Conservation (phyloP, 2,888 invertebrate genomes). For the Phortica okadai region DNA sequence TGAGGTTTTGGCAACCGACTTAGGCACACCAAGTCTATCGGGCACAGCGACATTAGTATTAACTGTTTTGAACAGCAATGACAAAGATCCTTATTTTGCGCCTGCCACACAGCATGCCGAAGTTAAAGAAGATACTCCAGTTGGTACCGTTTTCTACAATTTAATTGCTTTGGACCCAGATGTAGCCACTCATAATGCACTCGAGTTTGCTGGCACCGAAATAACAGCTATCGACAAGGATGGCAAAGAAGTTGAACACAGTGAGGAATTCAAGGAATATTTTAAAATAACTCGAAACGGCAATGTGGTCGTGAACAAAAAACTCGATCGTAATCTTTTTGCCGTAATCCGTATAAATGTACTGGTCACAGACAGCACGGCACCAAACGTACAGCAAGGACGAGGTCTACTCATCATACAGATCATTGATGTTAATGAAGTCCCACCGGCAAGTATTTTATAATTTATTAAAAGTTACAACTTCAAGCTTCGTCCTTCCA, state of each 20-base stretch:
- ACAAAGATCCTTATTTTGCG: slow-evolving; percentile 79
- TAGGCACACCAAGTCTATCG: slow-evolving; percentile 87
- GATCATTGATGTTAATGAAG: slow-evolving; percentile 84
- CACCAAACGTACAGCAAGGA: slow-evolving; percentile 87
- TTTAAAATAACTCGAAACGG: slow-evolving; percentile 81
- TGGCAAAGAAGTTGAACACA: slow-evolving; percentile 82
- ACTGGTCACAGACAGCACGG: slow-evolving; percentile 87
- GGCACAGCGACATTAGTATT: slow-evolving; percentile 89
- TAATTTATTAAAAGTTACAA: not conserved
- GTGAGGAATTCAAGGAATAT: slow-evolving; percentile 79
- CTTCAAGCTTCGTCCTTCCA: slow-evolving; percentile 9
- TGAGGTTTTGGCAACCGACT: slow-evolving; percentile 88
- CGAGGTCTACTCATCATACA: slow-evolving; percentile 81
- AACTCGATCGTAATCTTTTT: slow-evolving; percentile 74
- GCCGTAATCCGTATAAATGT: slow-evolving; percentile 85
- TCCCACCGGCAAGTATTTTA: slow-evolving; percentile 78
- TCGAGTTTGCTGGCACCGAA: slow-evolving; percentile 82
- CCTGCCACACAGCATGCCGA: slow-evolving; percentile 71
- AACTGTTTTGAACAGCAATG: slow-evolving; percentile 89
- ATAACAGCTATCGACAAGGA: slow-evolving; percentile 90
- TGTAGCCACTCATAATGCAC: slow-evolving; percentile 82
- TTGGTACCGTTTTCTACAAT: slow-evolving; percentile 84
- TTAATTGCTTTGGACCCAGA: slow-evolving; percentile 89
- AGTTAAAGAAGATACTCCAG: slow-evolving; percentile 86
- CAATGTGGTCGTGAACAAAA: slow-evolving; percentile 75